phyloP scores from a whole-genome alignment of 2,113 vertebrate species.

The Onychostruthus taczanowskii region DNA sequence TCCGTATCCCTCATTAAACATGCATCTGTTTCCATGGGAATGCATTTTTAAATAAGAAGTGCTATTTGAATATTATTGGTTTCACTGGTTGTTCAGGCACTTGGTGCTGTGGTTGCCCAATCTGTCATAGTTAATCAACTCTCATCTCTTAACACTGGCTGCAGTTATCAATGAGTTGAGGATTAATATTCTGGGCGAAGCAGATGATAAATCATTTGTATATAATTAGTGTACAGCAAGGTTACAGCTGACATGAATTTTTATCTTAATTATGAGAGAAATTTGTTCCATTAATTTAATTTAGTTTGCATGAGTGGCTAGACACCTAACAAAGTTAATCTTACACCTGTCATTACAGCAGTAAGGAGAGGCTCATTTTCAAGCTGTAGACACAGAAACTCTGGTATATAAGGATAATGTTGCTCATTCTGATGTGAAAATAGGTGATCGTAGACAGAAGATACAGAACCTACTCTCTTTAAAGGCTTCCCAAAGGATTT shows the following conservation, averaged over 20 bases:
- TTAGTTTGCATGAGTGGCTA: conserved; percentile 90
- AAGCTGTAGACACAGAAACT: conserved; percentile 62
- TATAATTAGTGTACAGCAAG: conserved; percentile 96
- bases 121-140: conserved; percentile 93
- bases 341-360: conserved; percentile 88
- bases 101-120: conserved; percentile 78
- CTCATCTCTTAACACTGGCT: conserved; percentile 89
- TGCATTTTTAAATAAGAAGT: conserved; percentile 79
- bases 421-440: conserved; percentile 74
- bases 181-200: conserved; percentile 90
- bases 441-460: conserved; percentile 71
- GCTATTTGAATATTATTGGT: conserved; percentile 70
- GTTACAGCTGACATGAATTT: conserved; percentile 94
- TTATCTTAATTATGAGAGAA: conserved; percentile 97
- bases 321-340: conserved; percentile 90
- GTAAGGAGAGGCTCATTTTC: conserved; percentile 73
- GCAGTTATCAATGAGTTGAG: conserved; percentile 88
- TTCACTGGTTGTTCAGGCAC: conserved; percentile 76
- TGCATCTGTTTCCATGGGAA: conserved; percentile 84
- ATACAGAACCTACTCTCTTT: conserved; percentile 60
- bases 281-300: conserved; percentile 97
- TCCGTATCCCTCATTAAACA: conserved; percentile 75
- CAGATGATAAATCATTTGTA: conserved; percentile 95
- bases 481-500: conserved; percentile 66
- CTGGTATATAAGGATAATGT: conserved; percentile 61